Evolutionary conservation across 2,888 invertebrate species (phyloP).

Genomic region (Rhingia rostrata): DNA sequence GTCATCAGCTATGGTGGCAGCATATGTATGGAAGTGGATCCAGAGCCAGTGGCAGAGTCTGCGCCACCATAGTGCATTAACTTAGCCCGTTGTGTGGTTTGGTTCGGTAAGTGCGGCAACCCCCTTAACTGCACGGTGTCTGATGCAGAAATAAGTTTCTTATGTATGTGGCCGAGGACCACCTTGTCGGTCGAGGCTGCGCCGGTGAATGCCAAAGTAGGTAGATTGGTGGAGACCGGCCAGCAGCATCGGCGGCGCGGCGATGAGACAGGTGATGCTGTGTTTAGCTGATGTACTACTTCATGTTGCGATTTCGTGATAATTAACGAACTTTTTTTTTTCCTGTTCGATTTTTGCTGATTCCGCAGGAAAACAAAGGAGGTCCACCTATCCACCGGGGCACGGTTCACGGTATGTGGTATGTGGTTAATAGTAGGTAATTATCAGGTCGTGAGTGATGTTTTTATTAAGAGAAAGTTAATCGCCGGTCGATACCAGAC

Average conservation of each 20-base stretch:
- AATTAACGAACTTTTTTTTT: slow-evolving; percentile 77
- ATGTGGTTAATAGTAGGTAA: slow-evolving; percentile 69
- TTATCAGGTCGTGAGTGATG: slow-evolving; percentile 72
- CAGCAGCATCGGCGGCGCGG: slow-evolving; percentile 58
- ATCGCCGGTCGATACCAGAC: slow-evolving; percentile 44
- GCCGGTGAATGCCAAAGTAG: slow-evolving; percentile 68
- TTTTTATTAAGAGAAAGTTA: slow-evolving; percentile 75
- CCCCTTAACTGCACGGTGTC: slow-evolving; percentile 61
- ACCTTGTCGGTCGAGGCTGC: slow-evolving; percentile 75
- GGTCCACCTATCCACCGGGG: slow-evolving; percentile 17
- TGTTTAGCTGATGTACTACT: slow-evolving; percentile 75
- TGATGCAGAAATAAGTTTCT: slow-evolving; percentile 73
- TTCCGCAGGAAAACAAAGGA: slow-evolving; percentile 50
- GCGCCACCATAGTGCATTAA: slow-evolving; percentile 46
- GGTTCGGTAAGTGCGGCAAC: slow-evolving; percentile 15
- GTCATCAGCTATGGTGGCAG: slow-evolving; percentile 42
- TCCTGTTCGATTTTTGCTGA: slow-evolving; percentile 52
- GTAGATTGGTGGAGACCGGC: slow-evolving; percentile 57
- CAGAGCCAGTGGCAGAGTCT: slow-evolving; percentile 8
- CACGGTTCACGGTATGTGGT: slow-evolving; percentile 43
- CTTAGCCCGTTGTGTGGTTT: slow-evolving; percentile 34
- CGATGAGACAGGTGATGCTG: slow-evolving; percentile 74
- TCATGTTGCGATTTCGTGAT: slow-evolving; percentile 79
- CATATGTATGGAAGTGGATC: slow-evolving; percentile 39
- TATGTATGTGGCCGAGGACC: slow-evolving; percentile 72